Conservation (phyloP, 2,797 vertebrate species). For the Pelodytes ibericus region DNA sequence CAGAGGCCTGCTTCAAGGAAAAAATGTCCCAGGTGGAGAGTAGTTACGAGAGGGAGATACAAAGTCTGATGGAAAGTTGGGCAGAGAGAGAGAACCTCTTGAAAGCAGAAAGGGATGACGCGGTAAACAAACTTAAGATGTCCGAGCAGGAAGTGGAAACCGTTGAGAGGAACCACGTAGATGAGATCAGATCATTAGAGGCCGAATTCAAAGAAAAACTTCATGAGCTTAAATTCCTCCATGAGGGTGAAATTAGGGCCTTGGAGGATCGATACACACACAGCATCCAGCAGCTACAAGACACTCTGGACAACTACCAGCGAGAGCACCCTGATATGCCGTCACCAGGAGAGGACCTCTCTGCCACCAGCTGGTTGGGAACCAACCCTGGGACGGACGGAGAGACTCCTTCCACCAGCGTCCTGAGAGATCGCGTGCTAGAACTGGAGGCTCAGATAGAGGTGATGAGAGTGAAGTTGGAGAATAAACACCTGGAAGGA, state of each 20-base stretch:
- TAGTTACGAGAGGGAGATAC: slow-evolving; percentile 78
- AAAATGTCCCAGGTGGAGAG: slow-evolving; percentile 76
- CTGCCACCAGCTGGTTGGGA: slow-evolving; percentile 50
- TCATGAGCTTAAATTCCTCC: slow-evolving; percentile 80
- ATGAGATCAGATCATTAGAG: slow-evolving; percentile 81
- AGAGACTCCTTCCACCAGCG: slow-evolving; percentile 76
- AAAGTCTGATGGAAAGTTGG: slow-evolving; percentile 73
- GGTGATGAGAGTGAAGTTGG: slow-evolving; percentile 89
- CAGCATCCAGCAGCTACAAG: slow-evolving; percentile 74
- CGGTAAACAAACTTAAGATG: slow-evolving; percentile 77
- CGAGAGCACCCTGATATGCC: slow-evolving; percentile 59
- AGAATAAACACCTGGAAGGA: slow-evolving; percentile 86
- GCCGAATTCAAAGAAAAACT: slow-evolving; percentile 83
- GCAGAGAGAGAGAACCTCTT: slow-evolving; percentile 76
- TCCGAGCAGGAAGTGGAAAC: slow-evolving; percentile 78
- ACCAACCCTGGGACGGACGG: slow-evolving; percentile 61
- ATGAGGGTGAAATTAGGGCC: slow-evolving; percentile 82
- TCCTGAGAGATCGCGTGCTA: slow-evolving; percentile 86
- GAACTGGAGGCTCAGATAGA: slow-evolving; percentile 93
- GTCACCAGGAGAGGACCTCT: fast-evolving
- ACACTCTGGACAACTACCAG: slow-evolving; percentile 68
- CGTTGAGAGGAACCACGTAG: slow-evolving; percentile 78
- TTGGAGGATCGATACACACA: slow-evolving; percentile 80
- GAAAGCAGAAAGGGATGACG: slow-evolving; percentile 75
- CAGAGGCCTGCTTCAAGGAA: slow-evolving; percentile 73